These are phyloP conservation scores for Benitochromis conjunctus DNA, from an alignment of 2,113 vertebrate species.

Conservation along the genomic window DNA sequence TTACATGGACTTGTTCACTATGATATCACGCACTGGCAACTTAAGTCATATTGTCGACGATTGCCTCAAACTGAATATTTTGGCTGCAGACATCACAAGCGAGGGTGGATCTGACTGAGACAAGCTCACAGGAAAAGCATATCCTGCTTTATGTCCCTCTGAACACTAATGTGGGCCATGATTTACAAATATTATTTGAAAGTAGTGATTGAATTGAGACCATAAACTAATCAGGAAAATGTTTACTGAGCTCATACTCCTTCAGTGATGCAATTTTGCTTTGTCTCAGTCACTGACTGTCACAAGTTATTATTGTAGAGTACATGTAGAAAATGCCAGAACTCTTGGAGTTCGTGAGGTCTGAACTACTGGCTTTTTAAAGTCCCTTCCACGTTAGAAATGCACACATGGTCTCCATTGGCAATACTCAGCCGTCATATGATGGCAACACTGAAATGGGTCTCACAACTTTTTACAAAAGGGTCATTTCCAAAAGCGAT, in stretches of 20 bases:
- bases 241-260: neutral
- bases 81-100: neutral
- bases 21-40: neutral
- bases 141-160: neutral
- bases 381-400: neutral
- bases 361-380: neutral
- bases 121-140: neutral
- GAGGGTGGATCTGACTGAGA: neutral
- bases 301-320: neutral
- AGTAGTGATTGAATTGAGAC: neutral
- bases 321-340: neutral
- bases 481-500: neutral
- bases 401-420: accelerated
- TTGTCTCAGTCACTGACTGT: neutral
- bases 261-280: neutral
- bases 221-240: neutral
- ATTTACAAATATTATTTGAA: neutral
- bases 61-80: neutral
- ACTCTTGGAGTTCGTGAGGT: neutral
- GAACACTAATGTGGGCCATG: neutral
- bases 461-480: too few relatives aligned
- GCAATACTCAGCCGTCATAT: neutral
- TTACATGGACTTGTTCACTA: neutral
- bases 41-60: neutral
- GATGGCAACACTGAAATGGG: accelerated